Base-by-base conservation (phyloP, 2,888 invertebrate species). In the Ptilodon capucinus region DNA sequence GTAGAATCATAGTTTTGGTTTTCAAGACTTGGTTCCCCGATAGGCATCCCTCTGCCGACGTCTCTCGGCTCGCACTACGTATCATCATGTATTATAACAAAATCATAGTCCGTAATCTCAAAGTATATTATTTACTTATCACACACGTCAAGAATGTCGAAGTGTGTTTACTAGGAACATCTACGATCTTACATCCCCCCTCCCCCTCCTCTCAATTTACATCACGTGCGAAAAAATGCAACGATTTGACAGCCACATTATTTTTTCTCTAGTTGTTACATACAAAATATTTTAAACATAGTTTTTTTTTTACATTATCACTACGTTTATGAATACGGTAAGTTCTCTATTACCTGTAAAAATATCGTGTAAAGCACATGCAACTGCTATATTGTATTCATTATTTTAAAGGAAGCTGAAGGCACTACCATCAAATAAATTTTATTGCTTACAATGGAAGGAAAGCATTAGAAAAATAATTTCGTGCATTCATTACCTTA, bases 401-500 rank as follows among this genome's bases (percentile, higher is more conserved):
- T 78, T 75, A 76, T 73, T 66, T 77, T 80, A 78, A 80, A 82
- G 79, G 74, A 91, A 89, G 90, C 90, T 85, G 85, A 91, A 91
- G 90, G 90, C 90, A 91, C 90, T 90, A 91, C 90, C 74, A 79
- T 84, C 75, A 87, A 90, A 86, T 74, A 69, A 86, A 86, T 68
- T 68, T 84, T 86, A 87, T 89, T 88, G 86, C 86, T 88, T 81
- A 67, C 54, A 74, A 70, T 85, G 85, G 86, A 86, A 87, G 83
- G 76, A 78, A 84, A 87, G 88, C 86, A 67, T 84, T 86, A 83
- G 79, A 86, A 86, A 88, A 87, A 86, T 84, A 87, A 87, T 81
- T 84, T 84, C 64, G 72, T 79, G 84, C 82, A n/a, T 79, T 76
- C 79, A 81, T 82, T 78, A 81, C 66, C 64, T 76, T 71, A 64